A percentile compares a stretch with the other conserved stretches of the same genome.
These are phyloP conservation scores for Dipus sagitta DNA, from an alignment of 2,797 vertebrate species.

Conservation along the genomic window DNA sequence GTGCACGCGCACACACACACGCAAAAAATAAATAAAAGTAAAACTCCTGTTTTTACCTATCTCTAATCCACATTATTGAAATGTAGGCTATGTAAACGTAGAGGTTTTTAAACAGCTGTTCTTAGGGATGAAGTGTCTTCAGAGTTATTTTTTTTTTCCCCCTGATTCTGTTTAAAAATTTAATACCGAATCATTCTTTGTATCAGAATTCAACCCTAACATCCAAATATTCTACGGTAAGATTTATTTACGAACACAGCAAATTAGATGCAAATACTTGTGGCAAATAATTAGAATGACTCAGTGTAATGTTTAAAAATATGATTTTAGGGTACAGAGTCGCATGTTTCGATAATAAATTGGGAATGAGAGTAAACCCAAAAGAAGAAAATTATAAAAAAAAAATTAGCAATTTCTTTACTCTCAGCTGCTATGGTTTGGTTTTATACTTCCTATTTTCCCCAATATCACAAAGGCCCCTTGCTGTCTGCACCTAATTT, in stretches of 20 bases:
- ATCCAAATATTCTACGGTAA: neutral
- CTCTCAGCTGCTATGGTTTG: neutral
- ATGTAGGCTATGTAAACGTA: neutral
- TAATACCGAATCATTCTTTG: neutral
- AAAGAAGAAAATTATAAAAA: neutral
- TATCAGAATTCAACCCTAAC: conserved; percentile 20
- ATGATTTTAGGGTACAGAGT: neutral
- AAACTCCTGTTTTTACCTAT: neutral
- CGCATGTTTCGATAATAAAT: neutral
- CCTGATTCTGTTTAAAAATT: conserved; percentile 25
- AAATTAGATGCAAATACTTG: neutral
- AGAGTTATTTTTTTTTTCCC: neutral
- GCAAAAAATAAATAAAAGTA: neutral
- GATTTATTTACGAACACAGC: neutral
- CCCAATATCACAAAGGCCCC: no score
- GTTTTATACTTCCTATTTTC: neutral
- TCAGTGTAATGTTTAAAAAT: neutral
- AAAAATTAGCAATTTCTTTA: neutral
- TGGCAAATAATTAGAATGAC: conserved; percentile 35
- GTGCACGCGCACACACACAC: no score
- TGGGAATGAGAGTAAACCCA: neutral
- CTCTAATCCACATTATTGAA: conserved; percentile 5
- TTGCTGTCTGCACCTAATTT: neutral
- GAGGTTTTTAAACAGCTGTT: conserved; percentile 23
- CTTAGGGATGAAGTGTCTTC: conserved; percentile 20